These are phyloP conservation scores for Noctua janthina DNA, from an alignment of 2,888 invertebrate genomes.

Conservation along the genomic window DNA sequence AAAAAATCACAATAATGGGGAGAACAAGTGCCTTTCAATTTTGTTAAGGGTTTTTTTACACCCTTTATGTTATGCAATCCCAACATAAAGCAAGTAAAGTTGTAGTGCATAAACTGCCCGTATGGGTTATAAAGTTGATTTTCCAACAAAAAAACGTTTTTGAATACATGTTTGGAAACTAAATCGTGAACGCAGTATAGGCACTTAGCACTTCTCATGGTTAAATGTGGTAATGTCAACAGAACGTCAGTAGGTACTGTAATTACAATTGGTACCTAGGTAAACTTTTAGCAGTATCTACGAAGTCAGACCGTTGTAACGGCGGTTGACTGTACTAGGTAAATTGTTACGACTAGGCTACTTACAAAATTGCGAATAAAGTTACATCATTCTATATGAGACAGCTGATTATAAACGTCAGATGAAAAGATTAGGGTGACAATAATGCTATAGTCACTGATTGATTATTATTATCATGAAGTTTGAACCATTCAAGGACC, in stretches of 20 bases:
- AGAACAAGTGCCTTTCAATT: background rate
- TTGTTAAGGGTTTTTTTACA: background rate
- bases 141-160: background rate
- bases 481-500: background rate
- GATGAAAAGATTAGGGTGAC: background rate
- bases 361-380: background rate
- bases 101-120: background rate
- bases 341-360: background rate
- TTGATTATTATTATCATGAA: background rate
- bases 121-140: background rate
- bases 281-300: background rate
- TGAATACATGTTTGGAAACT: background rate
- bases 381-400: background rate
- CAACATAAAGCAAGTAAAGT: background rate
- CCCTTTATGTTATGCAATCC: background rate
- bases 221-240: background rate
- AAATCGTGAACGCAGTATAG: background rate
- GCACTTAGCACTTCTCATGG: slow-evolving; percentile 2
- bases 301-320: background rate
- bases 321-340: background rate
- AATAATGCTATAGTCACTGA: background rate
- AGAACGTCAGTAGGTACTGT: background rate
- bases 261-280: background rate
- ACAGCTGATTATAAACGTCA: background rate
- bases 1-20: background rate